Conservation (phyloP, 2,888 invertebrate genomes). For the Orchestes rusci region DNA sequence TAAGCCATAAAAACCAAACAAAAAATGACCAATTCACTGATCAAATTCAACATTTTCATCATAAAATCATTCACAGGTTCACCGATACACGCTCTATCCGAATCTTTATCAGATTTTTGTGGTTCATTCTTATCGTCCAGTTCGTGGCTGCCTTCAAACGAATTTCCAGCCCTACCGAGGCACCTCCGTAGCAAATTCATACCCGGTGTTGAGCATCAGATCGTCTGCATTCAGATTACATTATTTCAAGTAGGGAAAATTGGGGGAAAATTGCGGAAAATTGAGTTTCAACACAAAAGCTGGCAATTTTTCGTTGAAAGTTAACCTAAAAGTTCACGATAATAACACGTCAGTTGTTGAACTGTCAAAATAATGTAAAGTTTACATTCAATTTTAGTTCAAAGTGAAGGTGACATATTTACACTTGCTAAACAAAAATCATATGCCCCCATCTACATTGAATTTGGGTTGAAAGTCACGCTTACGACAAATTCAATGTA, state of each 20-base stretch:
- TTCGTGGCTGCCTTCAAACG: slow-evolving; percentile 23
- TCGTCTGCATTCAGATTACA: slow-evolving; percentile 20
- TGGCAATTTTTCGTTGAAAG: too few relatives aligned
- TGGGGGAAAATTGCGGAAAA: too few relatives aligned
- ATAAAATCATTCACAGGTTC: slow-evolving; percentile 18
- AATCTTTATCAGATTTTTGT: slow-evolving; percentile 9
- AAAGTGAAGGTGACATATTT: too few relatives aligned
- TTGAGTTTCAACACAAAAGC: too few relatives aligned
- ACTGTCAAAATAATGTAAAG: slow-evolving; percentile 5
- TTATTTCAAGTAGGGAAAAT: too few relatives aligned
- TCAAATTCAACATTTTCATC: slow-evolving; percentile 52
- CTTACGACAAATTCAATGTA: too few relatives aligned
- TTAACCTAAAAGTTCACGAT: background rate
- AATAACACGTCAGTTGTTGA: background rate
- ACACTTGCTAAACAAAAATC: too few relatives aligned
- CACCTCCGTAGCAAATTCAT: slow-evolving; percentile 29
- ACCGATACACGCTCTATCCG: slow-evolving; percentile 21
- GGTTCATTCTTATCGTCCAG: slow-evolving; percentile 25
- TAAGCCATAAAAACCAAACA: slow-evolving; percentile 56
- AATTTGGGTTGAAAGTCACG: too few relatives aligned
- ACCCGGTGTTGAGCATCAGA: slow-evolving; percentile 29
- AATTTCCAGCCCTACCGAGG: slow-evolving; percentile 26
- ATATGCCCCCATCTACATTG: too few relatives aligned
- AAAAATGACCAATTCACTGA: slow-evolving; percentile 48
- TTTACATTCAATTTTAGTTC: too few relatives aligned